A percentile compares a stretch with the other conserved stretches of the same genome.
phyloP scores from a whole-genome alignment of 2,797 vertebrate species.

The Glyptemys insculpta region DNA sequence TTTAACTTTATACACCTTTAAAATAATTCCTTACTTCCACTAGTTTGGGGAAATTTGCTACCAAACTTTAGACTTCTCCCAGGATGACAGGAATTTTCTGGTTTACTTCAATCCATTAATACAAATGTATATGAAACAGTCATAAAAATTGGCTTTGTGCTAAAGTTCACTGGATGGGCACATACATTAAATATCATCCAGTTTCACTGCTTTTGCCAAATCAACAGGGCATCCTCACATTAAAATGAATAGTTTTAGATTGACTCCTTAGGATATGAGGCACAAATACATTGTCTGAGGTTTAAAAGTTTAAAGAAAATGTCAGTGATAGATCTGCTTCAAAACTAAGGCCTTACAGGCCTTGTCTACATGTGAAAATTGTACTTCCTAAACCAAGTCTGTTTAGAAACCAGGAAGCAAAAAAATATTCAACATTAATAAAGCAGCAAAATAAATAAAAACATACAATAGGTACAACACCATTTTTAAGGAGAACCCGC shows the following conservation, averaged over 20 bases:
- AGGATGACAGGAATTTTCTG: background rate
- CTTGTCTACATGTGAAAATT: background rate
- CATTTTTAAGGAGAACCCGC: background rate
- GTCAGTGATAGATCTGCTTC: background rate
- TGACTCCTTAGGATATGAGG: background rate
- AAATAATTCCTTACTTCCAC: background rate
- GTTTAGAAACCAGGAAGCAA: background rate
- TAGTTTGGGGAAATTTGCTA: background rate
- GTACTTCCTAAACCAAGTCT: accelerated
- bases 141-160: background rate
- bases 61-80: background rate
- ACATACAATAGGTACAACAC: background rate
- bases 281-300: background rate
- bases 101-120: background rate
- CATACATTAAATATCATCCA: background rate
- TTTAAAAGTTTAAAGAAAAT: background rate
- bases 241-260: background rate
- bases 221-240: background rate
- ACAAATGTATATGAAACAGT: background rate
- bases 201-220: background rate
- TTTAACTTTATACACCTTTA: constrained; percentile 13
- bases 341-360: background rate
- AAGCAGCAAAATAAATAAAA: background rate
- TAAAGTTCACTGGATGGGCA: background rate
- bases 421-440: background rate